Evolutionary conservation across 2,888 invertebrate genomes (phyloP), one percentile per base, ranked within the genome.

Genomic region (Pristionchus fissidentatus): DNA sequence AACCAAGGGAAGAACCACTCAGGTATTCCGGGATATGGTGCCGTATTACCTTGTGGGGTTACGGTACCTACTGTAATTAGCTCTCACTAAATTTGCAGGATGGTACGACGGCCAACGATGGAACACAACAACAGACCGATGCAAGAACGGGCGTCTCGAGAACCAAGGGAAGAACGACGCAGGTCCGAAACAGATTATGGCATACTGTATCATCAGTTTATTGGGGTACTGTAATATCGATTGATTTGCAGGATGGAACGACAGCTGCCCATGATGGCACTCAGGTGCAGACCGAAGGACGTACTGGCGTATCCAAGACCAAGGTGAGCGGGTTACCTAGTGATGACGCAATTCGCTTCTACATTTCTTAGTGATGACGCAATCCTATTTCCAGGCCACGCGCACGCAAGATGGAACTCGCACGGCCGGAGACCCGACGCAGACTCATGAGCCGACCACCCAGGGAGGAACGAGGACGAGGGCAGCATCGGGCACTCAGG

Each of bases 1-100:
- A 5, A 66, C 66, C 66, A 66, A 66, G 66, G 66, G 66, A 19
- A 35, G 66, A 35, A 66, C 66, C 66, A 66, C 66, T n/a, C 66
- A 66, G 66, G 66, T 66, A 66, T 38, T 0, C 62, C 3, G 62
- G 19, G 38, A 26, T 38, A 19, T 2, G 32, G 5, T 26, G 22
- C 57, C 26, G 8, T 29, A 57, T 19, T 57, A 57, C 57, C 13
- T 26, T 57, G 22, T 29, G 5, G 5, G 5, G 4, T 15, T 3
- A 52, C 8, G 52, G 52, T 10, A 52, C 52, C 19, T 66, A 52
- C 52, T 3, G 52, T n/a, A 19, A n/a, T 52, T 15, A 52, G n/a
- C 52, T 3, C 60, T 1, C 32, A 60, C 32, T 32, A 32, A 32
- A 66, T 7, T 22, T 10, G 35, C 26, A 66, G 66, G 66, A 66